phyloP scores from a whole-genome alignment of 2,888 invertebrate species.

The Anticlea derivata region DNA sequence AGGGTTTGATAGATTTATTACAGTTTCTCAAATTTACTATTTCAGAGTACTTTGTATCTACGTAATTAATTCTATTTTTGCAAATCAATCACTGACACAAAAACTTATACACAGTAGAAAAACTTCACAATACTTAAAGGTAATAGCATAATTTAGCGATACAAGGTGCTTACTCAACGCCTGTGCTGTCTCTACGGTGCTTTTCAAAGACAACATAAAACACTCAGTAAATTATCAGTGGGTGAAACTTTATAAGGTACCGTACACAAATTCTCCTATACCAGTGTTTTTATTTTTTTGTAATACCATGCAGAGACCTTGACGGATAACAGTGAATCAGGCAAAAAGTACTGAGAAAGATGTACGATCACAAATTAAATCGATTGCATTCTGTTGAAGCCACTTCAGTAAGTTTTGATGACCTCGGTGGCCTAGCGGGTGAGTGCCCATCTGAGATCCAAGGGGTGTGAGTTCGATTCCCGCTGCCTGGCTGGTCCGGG shows the following conservation, averaged over 20 bases:
- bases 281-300: conserved; percentile 53
- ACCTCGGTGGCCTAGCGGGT: too few species aligned
- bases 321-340: conserved; percentile 9
- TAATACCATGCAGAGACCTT: conserved; percentile 66
- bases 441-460: too few species aligned
- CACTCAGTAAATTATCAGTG: conserved; percentile 62
- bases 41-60: not conserved
- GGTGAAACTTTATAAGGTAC: conserved; percentile 84
- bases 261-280: conserved; percentile 81
- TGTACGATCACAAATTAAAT: too few species aligned
- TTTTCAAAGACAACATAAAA: conserved; percentile 62
- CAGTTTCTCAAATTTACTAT: not conserved
- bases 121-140: too few species aligned
- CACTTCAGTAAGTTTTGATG: too few species aligned
- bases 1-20: too few species aligned
- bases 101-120: conserved; percentile 13
- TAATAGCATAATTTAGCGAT: conserved; percentile 13
- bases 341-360: not conserved
- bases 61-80: not conserved
- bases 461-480: too few species aligned
- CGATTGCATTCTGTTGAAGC: too few species aligned
- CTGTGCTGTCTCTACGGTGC: conserved; percentile 60
- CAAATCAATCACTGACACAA: conserved; percentile 11
- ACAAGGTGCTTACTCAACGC: conserved; percentile 41
- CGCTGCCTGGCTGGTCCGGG: too few species aligned